These are phyloP conservation scores for Ophiodon elongatus DNA, from an alignment of 2,113 vertebrate genomes.

Conservation along the genomic window DNA sequence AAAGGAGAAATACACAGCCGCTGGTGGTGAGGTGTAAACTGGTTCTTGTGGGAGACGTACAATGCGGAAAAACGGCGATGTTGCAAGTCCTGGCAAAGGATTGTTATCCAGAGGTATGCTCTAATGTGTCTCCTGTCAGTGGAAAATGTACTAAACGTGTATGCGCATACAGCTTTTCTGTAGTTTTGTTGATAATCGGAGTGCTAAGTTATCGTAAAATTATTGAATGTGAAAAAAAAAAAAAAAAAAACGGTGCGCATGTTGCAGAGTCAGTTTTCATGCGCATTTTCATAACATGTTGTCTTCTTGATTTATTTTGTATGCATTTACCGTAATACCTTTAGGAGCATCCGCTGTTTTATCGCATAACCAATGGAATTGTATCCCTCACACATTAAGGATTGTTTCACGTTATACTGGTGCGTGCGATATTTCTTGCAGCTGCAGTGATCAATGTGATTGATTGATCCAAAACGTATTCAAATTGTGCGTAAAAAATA, in stretches of 20 bases:
- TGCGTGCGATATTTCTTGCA: slow-evolving; percentile 3
- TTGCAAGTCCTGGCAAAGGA: slow-evolving; percentile 96
- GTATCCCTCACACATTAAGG: background rate
- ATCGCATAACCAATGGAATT: background rate
- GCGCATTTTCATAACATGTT: slow-evolving; percentile 55
- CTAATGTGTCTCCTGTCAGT: slow-evolving; percentile 39
- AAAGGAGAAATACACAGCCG: slow-evolving; percentile 90
- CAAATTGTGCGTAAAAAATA: background rate
- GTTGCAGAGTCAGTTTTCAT: slow-evolving; percentile 57
- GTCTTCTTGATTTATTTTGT: background rate
- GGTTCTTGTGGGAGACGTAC: slow-evolving; percentile 95
- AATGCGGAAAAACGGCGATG: slow-evolving; percentile 98
- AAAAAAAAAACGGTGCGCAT: slow-evolving; percentile 48
- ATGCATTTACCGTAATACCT: background rate
- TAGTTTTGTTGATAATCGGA: background rate
- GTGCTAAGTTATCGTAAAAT: background rate
- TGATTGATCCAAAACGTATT: slow-evolving; percentile 24
- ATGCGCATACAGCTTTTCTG: background rate
- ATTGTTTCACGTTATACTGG: background rate
- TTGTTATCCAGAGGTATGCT: slow-evolving; percentile 94
- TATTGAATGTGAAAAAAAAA: slow-evolving; percentile 4
- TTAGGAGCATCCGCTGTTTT: background rate
- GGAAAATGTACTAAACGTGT: background rate
- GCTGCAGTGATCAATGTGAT: slow-evolving; percentile 45
- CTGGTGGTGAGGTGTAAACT: slow-evolving; percentile 94